Base-by-base conservation (phyloP, 2,797 vertebrate species). In the Hirundo rustica region DNA sequence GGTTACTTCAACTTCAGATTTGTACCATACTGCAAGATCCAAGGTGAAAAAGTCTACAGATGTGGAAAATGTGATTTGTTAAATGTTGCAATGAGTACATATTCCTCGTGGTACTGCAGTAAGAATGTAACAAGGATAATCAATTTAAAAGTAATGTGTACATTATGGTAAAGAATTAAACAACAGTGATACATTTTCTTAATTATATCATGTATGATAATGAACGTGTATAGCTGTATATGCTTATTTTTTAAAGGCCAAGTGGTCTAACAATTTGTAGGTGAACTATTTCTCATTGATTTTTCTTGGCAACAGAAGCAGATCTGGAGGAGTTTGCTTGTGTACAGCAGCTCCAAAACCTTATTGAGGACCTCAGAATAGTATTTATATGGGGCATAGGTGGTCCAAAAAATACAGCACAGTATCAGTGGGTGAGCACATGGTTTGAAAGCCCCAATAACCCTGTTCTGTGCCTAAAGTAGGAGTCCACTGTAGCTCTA, bases 361-460 rank as follows among this genome's bases (percentile, higher is more conserved):
- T 50, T 38, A 42, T 2, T 34, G 17, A 26, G n/a, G 10, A 65
- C n/a, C 25, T 44, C n/a, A 29, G 50, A 88, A 17, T 2, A n/a
- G 25, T n/a, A 6, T 3, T 79, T 73, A 6, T 1, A 36, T 3
- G 11, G 18, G 36, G n/a, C 9, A 19, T 1, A 25, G 29, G 15
- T 67, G 32, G 21, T 58, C n/a, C 25, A 29, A 68, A 76, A 50
- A 83, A 45, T 8, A 36, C 11, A 55, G 15, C 18, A 42, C 19
- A 48, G 7, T 36, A 36, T 30, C 26, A 40, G 4, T 0, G 3
- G 60, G 11, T 22, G 11, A 87, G 6, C 13, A 36, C 12, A 20
- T 13, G 21, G 12, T 60, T 40, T 72, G 44, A 66, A 84, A 76
- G 10, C 15, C 20, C 11, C 1, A 3, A 5, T 0, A 7, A 10